These are phyloP conservation scores for Liasis olivaceus DNA, from an alignment of 2,797 vertebrate species.

Conservation along the genomic window DNA sequence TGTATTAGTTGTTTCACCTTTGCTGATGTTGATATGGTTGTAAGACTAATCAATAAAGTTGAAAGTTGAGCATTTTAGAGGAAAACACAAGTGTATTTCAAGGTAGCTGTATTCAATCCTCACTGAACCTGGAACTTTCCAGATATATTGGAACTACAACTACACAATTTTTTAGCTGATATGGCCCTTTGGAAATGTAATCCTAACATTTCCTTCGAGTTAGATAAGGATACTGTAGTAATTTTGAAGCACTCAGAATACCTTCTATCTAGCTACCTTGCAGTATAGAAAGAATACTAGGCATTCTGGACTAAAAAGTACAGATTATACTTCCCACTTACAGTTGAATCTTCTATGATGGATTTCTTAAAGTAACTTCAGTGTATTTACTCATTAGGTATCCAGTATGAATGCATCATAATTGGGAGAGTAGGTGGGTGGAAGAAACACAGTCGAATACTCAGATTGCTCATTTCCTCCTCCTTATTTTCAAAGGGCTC, in stretches of 20 bases:
- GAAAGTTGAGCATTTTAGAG: neutral
- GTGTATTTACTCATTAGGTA: neutral
- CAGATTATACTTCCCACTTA: neutral
- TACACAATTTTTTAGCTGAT: neutral
- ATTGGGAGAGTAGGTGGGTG: neutral
- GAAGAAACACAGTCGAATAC: too few relatives aligned
- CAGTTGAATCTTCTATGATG: neutral
- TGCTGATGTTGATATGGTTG: too few relatives aligned
- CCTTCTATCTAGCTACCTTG: neutral
- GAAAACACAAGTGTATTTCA: neutral
- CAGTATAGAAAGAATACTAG: neutral
- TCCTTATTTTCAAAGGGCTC: constrained; percentile 76
- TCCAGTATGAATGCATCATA: neutral
- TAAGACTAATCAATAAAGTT: too few relatives aligned
- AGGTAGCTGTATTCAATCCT: neutral
- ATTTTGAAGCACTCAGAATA: neutral
- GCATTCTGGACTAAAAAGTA: neutral
- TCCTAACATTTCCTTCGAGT: neutral
- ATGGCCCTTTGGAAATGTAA: neutral
- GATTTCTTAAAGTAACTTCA: neutral
- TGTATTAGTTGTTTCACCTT: too few relatives aligned
- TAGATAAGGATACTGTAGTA: neutral
- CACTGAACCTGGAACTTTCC: neutral
- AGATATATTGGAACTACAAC: neutral
- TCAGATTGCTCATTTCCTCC: neutral